These are phyloP conservation scores for Acanthurus tractus DNA, from an alignment of 2,797 vertebrate genomes.

Conservation along the genomic window DNA sequence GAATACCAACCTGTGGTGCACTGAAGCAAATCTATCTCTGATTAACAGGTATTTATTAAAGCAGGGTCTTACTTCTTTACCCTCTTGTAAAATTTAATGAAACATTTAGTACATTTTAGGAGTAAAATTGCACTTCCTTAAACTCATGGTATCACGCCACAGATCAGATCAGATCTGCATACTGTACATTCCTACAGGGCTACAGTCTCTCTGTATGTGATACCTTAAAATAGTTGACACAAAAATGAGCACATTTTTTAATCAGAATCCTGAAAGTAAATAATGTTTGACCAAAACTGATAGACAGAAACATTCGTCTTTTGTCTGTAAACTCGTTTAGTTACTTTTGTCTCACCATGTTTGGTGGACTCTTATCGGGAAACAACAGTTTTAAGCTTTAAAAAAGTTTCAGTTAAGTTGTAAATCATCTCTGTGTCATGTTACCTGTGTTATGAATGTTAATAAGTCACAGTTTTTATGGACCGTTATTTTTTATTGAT, in stretches of 20 bases:
- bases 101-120: background rate
- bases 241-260: background rate
- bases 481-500: slow-evolving; percentile 11
- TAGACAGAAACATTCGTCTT: slow-evolving; percentile 1
- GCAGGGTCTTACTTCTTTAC: slow-evolving; percentile 23
- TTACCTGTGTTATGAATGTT: slow-evolving; percentile 12
- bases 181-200: slow-evolving; percentile 2
- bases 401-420: background rate
- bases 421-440: background rate
- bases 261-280: slow-evolving; percentile 9
- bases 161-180: background rate
- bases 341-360: background rate
- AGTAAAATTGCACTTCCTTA: slow-evolving; percentile 10
- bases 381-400: slow-evolving; percentile 9
- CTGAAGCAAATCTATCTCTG: slow-evolving; percentile 1
- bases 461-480: background rate
- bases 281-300: slow-evolving; percentile 1
- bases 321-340: slow-evolving; percentile 8
- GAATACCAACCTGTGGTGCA: background rate
- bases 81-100: background rate
- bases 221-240: background rate
- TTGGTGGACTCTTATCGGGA: slow-evolving; percentile 1
- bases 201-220: background rate
- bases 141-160: background rate
- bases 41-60: background rate